Base-by-base conservation (phyloP, 1,140 invertebrate genomes). In the Papilio helenus region DNA sequence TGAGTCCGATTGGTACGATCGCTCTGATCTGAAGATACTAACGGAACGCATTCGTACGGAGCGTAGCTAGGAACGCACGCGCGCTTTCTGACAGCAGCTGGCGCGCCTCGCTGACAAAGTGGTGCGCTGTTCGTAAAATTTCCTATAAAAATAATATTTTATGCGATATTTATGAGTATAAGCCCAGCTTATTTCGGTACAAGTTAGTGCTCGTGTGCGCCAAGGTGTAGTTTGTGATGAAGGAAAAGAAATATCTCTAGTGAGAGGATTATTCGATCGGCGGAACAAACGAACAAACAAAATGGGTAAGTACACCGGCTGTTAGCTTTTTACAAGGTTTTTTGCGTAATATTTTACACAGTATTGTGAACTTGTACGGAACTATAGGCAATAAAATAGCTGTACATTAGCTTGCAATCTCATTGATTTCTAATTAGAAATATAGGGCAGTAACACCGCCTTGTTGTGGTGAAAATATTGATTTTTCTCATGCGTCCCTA, bases 271-370 rank as follows among this genome's bases (percentile, higher is more conserved):
- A 82, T 81, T 85, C 82, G 73, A 76, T 72, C 79, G 83, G 81
- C 84, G 83, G 81, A 79, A 77, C 80, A 79, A 81, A 79, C 72
- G 42, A 85, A 83, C 79, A 79, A 83, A 83, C 85, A 91, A 89
- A 88, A 93, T 93, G 92, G 92, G 92, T 93, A 86, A 92, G 92
- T 92, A 81, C 81, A 83, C 89, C 90, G 90, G 90, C 83, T 83
- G 51, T 82, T 49, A 51, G 42, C 79, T 81, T 86, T 83, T 83
- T 83, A 51, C 74, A 73, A 81, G 79, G 34, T 85, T 80, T 79
- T 80, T 83, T 82, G 61, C 23, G 12, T 74, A 72, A 77, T 80
- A 79, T 79, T 81, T 76, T 39, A 34, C 72, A 72, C 10, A 51
- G 20, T 51, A 76, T 49, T 18, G 26, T 49, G 2, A 42, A 26